Percentiles rank a stretch among this genome's conserved stretches.
Evolutionary conservation across 2,797 vertebrate species (phyloP).

Genomic region (Selene dorsalis): DNA sequence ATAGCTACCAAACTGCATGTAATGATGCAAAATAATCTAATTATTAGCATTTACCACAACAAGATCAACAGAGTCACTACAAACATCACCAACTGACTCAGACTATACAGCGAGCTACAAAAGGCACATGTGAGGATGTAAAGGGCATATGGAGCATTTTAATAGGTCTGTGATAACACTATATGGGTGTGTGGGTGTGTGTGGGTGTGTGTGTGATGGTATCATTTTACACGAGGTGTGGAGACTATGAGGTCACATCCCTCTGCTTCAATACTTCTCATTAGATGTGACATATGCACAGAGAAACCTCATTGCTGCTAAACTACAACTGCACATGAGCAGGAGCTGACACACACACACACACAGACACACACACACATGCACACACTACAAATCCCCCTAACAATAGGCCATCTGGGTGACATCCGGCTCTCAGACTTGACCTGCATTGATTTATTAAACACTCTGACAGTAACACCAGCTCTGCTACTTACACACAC

Average conservation of each 20-base stretch:
- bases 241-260: conserved; percentile 63
- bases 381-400: conserved; percentile 41
- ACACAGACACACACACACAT: conserved; percentile 31
- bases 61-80: neutral
- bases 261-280: conserved; percentile 55
- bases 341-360: conserved; percentile 1
- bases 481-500: conserved; percentile 32
- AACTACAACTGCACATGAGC: too few species aligned
- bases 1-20: too few species aligned
- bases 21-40: too few species aligned
- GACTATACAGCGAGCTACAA: neutral
- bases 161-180: conserved; percentile 3
- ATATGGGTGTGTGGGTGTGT: neutral
- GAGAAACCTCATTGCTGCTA: conserved; percentile 32
- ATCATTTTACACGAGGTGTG: conserved; percentile 37
- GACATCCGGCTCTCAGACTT: conserved; percentile 69
- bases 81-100: neutral
- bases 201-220: conserved; percentile 26
- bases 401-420: conserved; percentile 64
- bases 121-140: conserved; percentile 2
- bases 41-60: too few species aligned
- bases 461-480: conserved; percentile 65
- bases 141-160: too few species aligned
- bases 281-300: conserved; percentile 73
- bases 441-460: conserved; percentile 78